phyloP scores from a whole-genome alignment of 2,113 vertebrate genomes.

The Boulengeromyrus knoepffleri region DNA sequence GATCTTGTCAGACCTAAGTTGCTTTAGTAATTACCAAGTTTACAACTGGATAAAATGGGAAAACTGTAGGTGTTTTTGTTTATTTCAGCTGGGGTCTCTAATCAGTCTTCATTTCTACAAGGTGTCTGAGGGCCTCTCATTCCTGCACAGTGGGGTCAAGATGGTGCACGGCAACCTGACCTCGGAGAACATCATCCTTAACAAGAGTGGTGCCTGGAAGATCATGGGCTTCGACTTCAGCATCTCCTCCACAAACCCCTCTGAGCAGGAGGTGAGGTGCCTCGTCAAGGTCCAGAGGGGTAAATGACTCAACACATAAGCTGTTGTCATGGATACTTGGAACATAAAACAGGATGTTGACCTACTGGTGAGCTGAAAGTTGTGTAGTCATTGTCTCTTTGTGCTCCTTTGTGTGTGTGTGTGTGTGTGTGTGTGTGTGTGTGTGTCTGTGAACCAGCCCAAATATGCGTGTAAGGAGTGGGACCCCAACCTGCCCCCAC shows the following conservation, averaged over 20 bases:
- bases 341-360: neutral
- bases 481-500: constrained; percentile 90
- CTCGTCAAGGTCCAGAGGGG: neutral
- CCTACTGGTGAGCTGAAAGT: neutral
- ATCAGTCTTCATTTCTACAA: constrained; percentile 34
- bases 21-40: neutral
- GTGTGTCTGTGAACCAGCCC: constrained; percentile 49
- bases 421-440: too few relatives aligned
- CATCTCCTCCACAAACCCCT: constrained; percentile 83
- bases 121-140: constrained; percentile 94
- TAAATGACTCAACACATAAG: neutral
- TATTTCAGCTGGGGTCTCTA: neutral
- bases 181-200: constrained; percentile 90
- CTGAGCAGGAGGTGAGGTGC: constrained; percentile 80
- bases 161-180: constrained; percentile 96
- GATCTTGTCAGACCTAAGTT: neutral
- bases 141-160: constrained; percentile 94
- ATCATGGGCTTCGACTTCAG: constrained; percentile 99
- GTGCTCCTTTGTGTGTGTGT: constrained; percentile 17
- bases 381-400: constrained; percentile 4
- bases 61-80: neutral
- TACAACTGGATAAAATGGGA: neutral
- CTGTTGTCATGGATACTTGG: neutral
- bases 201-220: constrained; percentile 97
- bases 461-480: constrained; percentile 94